Conservation (phyloP, 1,140 invertebrate species). For the Saccostrea glomerata region DNA sequence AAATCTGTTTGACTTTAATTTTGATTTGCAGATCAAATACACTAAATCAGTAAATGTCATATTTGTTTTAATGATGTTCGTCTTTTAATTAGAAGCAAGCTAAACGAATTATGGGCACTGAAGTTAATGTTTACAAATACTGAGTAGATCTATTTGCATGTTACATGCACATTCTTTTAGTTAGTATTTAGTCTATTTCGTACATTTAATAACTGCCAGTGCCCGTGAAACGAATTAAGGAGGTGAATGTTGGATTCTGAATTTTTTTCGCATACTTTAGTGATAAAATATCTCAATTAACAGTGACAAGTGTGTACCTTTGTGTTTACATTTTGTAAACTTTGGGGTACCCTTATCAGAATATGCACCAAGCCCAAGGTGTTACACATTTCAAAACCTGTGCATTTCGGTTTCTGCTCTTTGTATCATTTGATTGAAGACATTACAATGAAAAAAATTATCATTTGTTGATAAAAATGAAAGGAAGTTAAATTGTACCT, state of each 20-base stretch:
- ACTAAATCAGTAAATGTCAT: no score
- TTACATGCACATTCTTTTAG: no score
- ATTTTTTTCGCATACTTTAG: neutral
- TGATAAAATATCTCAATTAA: neutral
- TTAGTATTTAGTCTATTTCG: no score
- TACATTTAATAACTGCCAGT: no score
- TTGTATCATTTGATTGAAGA: neutral
- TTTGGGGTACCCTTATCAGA: neutral
- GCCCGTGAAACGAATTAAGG: no score
- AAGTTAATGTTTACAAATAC: no score
- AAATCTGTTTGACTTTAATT: no score
- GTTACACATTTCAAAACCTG: neutral
- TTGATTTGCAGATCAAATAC: no score
- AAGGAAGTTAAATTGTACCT: constrained; percentile 13
- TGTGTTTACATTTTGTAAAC: neutral
- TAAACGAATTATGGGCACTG: no score
- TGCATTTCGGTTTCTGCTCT: neutral
- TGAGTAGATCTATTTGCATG: no score
- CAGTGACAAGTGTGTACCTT: neutral
- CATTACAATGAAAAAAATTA: neutral
- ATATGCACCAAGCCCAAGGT: neutral
- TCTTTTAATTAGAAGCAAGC: no score
- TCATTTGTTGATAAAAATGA: neutral
- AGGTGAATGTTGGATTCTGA: neutral
- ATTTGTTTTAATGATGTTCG: no score